phyloP scores from a whole-genome alignment of 2,113 vertebrate genomes.

The Tauraco erythrolophus region DNA sequence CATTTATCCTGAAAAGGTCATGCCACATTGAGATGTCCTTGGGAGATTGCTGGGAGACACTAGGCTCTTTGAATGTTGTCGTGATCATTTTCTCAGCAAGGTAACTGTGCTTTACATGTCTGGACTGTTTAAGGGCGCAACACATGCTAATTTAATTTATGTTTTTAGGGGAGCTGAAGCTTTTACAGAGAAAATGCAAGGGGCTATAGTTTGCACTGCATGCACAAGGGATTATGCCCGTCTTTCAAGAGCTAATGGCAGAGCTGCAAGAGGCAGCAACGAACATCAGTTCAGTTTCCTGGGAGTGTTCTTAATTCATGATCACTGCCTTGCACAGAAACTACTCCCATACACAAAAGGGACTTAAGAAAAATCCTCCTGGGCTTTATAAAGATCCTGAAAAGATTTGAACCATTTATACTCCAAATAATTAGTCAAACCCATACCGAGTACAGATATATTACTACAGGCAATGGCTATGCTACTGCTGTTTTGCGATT shows the following conservation, averaged over 20 bases:
- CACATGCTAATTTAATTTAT: slow-evolving; percentile 48
- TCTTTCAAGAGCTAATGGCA: background rate
- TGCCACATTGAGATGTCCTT: slow-evolving; percentile 40
- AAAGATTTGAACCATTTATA: background rate
- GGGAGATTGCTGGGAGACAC: slow-evolving; percentile 55
- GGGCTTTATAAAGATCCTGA: background rate
- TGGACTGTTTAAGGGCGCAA: slow-evolving; percentile 11
- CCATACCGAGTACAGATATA: background rate
- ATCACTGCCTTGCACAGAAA: background rate
- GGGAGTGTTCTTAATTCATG: background rate
- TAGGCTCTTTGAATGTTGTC: slow-evolving; percentile 27
- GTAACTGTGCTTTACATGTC: slow-evolving; percentile 48
- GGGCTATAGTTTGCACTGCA: background rate
- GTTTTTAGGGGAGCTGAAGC: background rate
- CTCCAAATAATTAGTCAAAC: background rate
- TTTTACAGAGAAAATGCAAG: background rate
- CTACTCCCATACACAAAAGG: background rate
- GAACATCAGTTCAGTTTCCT: background rate
- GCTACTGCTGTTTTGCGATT: background rate
- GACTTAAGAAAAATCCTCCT: background rate
- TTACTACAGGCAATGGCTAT: background rate
- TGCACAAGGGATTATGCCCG: background rate
- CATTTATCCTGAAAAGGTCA: slow-evolving; percentile 71
- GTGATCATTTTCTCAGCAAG: slow-evolving; percentile 52
- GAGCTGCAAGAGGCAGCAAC: background rate